Evolutionary conservation across 2,888 invertebrate species (phyloP), one percentile per base, ranked within the genome.

Genomic region (Limnephilus lunatus): DNA sequence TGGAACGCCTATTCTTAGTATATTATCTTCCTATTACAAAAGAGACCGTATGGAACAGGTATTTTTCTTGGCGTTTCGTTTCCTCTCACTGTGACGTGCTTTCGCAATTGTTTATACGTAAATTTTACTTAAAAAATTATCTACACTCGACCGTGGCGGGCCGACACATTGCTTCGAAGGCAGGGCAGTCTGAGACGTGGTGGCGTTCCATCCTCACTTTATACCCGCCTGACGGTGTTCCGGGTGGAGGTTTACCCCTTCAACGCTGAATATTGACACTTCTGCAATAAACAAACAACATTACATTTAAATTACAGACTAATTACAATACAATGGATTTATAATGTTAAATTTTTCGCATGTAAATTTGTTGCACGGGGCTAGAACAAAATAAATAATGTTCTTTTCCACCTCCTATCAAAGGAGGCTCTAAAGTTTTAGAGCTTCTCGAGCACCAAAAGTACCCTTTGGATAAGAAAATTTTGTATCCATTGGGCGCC

Each of bases 181-280:
- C 92, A 91, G 91, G 81, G 92, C 92, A 91, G 88, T 88, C 92
- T 83, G 91, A 81, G 87, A 81, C 68, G 90, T 44, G 68, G 32
- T 32, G 35, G 31, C 35, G 14, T 85, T 68, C 80, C 92, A n/a
- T 68, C 86, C 94, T 96, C 96, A 96, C 95, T 97, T 97, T 94
- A 96, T 95, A 94, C 95, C 95, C 92, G 95, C 95, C 94, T 96
- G 96, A 95, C 97, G 96, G 94, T 97, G 97, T 96, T 99, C 99
- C 91, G 98, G 97, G 95, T 97, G 97, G 95, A 99, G 96, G 95
- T 97, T 97, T 94, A 99, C 97, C 94, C 99, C 99, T 96, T 99
- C 98, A 95, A 99, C 98, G 94, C 98, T 98, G 96, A 98, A 99
- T 96, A 99, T 98, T 94, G 99, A 99, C 95, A 98, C 97, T 96